phyloP scores from a whole-genome alignment of 2,888 invertebrate species.

The Nymphalis urticae region DNA sequence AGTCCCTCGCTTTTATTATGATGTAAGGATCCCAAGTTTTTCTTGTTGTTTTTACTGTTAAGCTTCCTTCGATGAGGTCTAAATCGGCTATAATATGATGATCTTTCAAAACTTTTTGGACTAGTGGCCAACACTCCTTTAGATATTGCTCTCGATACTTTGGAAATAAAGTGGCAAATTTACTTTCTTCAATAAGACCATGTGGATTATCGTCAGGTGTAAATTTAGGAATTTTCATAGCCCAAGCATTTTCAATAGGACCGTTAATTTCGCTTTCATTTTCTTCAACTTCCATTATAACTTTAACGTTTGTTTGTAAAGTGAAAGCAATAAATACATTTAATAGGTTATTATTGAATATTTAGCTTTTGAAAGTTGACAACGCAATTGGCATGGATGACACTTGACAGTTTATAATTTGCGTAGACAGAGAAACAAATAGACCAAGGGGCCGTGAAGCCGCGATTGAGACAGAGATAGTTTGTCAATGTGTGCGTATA shows the following conservation, averaged over 20 bases:
- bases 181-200: slow-evolving; percentile 94
- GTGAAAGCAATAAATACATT: too few species aligned
- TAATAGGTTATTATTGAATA: neutral
- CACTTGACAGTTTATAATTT: too few species aligned
- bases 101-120: slow-evolving; percentile 91
- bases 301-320: neutral
- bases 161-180: slow-evolving; percentile 98
- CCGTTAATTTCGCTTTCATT: slow-evolving; percentile 60
- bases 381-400: too few species aligned
- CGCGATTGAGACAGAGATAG: too few species aligned
- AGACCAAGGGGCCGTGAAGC: too few species aligned
- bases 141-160: slow-evolving; percentile 98
- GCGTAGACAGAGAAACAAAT: too few species aligned
- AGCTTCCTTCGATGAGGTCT: slow-evolving; percentile 95
- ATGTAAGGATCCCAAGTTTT: slow-evolving; percentile 99
- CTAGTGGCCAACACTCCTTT: slow-evolving; percentile 96
- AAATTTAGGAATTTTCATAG: slow-evolving; percentile 92
- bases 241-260: slow-evolving; percentile 92
- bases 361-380: neutral
- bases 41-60: slow-evolving; percentile 95
- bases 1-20: slow-evolving; percentile 96
- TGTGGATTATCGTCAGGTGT: slow-evolving; percentile 93
- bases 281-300: slow-evolving; percentile 29
- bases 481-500: too few species aligned
- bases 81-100: slow-evolving; percentile 92